Evolutionary conservation across 2,113 vertebrate genomes (phyloP), one percentile per base, ranked within the genome.

Genomic region (Paraplagusia blochii): DNA sequence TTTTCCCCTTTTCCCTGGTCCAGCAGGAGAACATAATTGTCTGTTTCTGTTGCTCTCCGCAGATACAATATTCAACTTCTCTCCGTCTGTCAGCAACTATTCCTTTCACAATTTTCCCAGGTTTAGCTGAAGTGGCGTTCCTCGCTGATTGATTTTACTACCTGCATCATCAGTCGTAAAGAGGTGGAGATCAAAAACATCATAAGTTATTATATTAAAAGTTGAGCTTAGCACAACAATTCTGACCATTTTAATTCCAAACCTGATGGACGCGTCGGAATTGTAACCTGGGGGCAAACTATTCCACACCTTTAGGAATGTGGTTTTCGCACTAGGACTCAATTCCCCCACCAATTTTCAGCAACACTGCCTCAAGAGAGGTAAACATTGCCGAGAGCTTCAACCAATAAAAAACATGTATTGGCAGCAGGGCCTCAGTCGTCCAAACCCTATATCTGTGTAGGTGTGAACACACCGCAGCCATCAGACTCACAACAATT

Each of bases 331-430:
- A 82, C 72, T 68, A 66, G 68, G 74, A 78, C 69, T 72, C 80
- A 81, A 85, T 85, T 88, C 81, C 83, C 83, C 69, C 60, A 79
- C 74, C 84, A 87, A 88, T 88, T 88, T 88, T 85, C 76, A 82
- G 88, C 83, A 82, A 86, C 78, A 69, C 66, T 87, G 83, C 83
- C 82, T 82, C 77, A 63, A 79, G 83, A 84, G 81, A 83, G 75
- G 80, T 86, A 82, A 88, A 86, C 82, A 85, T 80, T 62, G 66
- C 73, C 52, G 72, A 83, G 72, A 64, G 72, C 80, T 73, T 73
- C 69, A 78, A 59, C 82, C 77, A 80, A 76, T 84, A 81, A 77
- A 77, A 72, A 78, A 75, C 74, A 63, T 45, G 52, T 74, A 82
- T 83, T 79, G 76, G 69, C 68, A 82, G 75, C 47, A 57, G 61